Percentiles rank a stretch among this genome's conserved stretches.
These are phyloP conservation scores for Anthophora plumipes DNA, from an alignment of 2,888 invertebrate species.

Conservation along the genomic window DNA sequence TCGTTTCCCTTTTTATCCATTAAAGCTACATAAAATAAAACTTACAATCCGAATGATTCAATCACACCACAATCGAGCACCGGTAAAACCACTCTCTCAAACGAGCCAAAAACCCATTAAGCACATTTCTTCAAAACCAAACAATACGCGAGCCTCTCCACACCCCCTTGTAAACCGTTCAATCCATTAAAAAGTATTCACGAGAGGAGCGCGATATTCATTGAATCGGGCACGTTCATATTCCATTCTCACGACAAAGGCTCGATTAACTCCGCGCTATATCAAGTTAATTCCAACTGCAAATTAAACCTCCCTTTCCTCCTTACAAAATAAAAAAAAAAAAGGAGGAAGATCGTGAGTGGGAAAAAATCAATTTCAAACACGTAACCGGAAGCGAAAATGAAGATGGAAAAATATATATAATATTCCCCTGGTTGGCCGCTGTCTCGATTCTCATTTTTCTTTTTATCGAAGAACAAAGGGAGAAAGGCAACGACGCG, in stretches of 20 bases:
- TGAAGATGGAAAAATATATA: not conserved
- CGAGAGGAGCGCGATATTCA: not conserved
- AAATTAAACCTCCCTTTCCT: not conserved
- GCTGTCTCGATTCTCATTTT: not conserved
- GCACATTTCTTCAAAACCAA: not conserved
- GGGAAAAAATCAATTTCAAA: not conserved
- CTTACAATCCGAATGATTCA: no score
- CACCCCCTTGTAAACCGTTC: not conserved
- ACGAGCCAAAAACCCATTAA: not conserved
- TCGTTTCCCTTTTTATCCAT: no score
- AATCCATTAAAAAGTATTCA: not conserved
- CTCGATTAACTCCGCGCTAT: constrained; percentile 25
- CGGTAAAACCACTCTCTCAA: not conserved
- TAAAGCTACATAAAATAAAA: no score
- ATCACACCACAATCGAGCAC: no score
- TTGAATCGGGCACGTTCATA: not conserved
- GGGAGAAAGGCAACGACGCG: constrained; percentile 8
- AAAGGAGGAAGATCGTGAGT: not conserved
- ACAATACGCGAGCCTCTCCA: not conserved
- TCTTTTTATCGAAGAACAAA: not conserved
- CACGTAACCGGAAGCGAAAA: constrained; percentile 12
- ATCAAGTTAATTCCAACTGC: constrained; percentile 1
- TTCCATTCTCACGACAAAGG: not conserved
- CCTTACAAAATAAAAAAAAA: not conserved
- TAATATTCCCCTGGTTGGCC: no score